Evolutionary conservation across 2,888 invertebrate species (phyloP).

Genomic region (Macrosiphum euphorbiae): DNA sequence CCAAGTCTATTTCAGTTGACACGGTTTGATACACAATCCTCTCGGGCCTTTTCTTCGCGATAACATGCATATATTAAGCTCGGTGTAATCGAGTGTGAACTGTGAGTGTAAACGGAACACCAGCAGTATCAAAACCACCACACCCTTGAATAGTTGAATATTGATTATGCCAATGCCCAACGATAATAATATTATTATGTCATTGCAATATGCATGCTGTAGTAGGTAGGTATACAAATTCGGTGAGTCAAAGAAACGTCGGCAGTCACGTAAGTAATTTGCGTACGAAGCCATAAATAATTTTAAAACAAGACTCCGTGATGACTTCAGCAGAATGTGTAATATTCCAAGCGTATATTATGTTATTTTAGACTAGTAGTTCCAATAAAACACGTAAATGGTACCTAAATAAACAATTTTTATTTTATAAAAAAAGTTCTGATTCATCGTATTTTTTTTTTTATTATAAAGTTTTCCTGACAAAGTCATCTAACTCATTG

Average conservation of each 20-base stretch:
- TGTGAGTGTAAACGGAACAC: neutral
- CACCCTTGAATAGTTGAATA: slow-evolving; percentile 12
- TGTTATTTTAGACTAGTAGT: neutral
- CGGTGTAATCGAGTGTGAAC: neutral
- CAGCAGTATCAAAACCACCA: neutral
- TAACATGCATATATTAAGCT: neutral
- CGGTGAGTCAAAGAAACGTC: neutral
- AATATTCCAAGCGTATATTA: neutral
- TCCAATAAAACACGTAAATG: neutral
- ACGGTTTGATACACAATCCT: neutral
- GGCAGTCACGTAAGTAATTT: neutral
- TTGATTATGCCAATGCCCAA: slow-evolving; percentile 7
- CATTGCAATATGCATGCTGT: neutral
- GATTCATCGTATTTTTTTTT: neutral
- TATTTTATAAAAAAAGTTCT: neutral
- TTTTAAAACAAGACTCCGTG: neutral
- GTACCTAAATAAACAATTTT: neutral
- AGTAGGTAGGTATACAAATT: neutral
- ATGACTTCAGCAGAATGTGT: neutral
- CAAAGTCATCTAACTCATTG: neutral
- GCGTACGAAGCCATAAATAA: neutral
- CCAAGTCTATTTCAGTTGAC: neutral
- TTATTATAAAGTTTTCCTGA: too few species aligned
- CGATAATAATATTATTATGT: neutral
- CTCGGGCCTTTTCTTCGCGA: neutral